phyloP scores from a whole-genome alignment of 1,140 invertebrate species.

The Heliconius hermathena region DNA sequence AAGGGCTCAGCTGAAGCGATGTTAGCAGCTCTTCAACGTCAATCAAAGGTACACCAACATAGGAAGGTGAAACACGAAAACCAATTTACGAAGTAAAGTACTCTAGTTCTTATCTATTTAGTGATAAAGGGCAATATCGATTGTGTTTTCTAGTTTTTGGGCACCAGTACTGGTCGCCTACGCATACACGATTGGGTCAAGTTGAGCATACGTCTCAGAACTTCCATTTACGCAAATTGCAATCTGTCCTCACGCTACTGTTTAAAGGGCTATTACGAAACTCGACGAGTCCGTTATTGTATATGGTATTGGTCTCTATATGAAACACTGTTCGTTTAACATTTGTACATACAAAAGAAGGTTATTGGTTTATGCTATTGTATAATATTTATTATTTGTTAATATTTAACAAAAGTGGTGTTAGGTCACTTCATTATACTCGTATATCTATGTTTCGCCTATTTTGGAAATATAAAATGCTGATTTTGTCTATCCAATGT shows the following conservation, averaged over 20 bases:
- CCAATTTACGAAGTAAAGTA: neutral
- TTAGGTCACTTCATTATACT: no score
- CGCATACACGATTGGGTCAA: slow-evolving; percentile 55
- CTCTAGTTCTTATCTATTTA: neutral
- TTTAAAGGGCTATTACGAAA: slow-evolving; percentile 20
- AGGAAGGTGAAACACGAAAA: neutral
- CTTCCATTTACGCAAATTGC: slow-evolving; percentile 55
- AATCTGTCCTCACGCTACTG: slow-evolving; percentile 33
- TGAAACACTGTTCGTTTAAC: neutral
- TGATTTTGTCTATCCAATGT: no score
- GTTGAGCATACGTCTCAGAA: slow-evolving; percentile 53
- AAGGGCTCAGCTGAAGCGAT: slow-evolving; percentile 30
- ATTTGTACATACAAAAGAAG: neutral
- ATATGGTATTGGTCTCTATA: neutral
- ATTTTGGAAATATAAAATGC: no score
- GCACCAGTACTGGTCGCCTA: slow-evolving; percentile 39
- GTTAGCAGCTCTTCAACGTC: slow-evolving; percentile 35
- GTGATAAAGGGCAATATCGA: neutral
- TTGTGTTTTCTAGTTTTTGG: slow-evolving; percentile 25
- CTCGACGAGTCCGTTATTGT: neutral
- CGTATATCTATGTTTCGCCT: no score
- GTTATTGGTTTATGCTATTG: neutral
- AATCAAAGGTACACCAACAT: slow-evolving; percentile 26
- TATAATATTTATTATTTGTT: neutral
- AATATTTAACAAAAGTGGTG: no score